Conservation (phyloP, 2,888 invertebrate species). For the Eilema caniola region DNA sequence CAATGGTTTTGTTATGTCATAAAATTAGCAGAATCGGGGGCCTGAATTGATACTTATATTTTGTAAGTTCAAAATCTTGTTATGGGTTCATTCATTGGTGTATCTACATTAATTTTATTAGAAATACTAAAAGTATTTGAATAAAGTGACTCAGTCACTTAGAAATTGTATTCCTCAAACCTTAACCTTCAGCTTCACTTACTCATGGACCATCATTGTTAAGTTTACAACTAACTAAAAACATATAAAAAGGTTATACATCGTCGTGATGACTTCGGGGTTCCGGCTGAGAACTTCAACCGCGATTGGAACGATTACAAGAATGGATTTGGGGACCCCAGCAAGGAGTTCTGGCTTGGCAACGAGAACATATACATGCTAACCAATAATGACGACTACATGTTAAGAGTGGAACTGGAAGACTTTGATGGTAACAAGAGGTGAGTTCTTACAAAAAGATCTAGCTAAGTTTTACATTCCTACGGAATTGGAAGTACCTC, state of each 20-base stretch:
- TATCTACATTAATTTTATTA: no score
- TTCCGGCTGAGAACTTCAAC: constrained; percentile 96
- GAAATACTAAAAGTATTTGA: neutral
- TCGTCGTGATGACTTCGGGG: constrained; percentile 94
- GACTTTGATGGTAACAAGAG: constrained; percentile 97
- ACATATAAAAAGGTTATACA: constrained; percentile 91
- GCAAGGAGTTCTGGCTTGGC: constrained; percentile 96
- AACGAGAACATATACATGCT: constrained; percentile 98
- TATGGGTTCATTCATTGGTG: no score
- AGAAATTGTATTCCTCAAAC: neutral
- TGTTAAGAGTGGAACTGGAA: constrained; percentile 94
- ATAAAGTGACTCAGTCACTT: neutral
- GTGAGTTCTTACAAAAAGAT: constrained; percentile 75
- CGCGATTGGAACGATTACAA: constrained; percentile 97
- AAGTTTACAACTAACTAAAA: neutral
- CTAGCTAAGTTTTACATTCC: no score
- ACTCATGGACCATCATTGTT: neutral
- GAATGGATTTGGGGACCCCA: constrained; percentile 96
- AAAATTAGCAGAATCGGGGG: no score
- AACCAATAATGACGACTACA: constrained; percentile 96
- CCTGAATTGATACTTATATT: no score
- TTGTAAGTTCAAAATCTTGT: no score
- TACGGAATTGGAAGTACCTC: no score
- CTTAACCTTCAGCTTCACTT: neutral
- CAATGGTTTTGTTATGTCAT: no score